These are phyloP conservation scores for Hoplostethus mediterraneus DNA, from an alignment of 2,797 vertebrate species.

Conservation along the genomic window DNA sequence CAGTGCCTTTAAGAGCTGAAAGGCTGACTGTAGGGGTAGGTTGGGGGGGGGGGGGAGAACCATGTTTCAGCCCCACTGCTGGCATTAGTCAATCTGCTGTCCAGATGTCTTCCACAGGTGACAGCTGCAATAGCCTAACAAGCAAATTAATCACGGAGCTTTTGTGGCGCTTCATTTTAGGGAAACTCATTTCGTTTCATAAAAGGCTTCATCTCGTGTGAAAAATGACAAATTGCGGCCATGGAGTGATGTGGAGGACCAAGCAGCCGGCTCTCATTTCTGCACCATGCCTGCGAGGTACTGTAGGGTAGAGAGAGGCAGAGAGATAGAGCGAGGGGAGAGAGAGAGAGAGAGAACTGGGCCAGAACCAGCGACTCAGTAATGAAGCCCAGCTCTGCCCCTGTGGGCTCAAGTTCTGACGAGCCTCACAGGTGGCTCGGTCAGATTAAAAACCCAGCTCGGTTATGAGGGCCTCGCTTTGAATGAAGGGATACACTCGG, in stretches of 20 bases:
- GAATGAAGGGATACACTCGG: constrained; percentile 69
- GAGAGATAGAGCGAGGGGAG: constrained; percentile 76
- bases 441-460: constrained; percentile 82
- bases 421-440: constrained; percentile 83
- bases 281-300: constrained; percentile 79
- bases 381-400: constrained; percentile 83
- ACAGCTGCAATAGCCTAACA: constrained; percentile 91
- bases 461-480: constrained; percentile 76
- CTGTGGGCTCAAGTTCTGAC: constrained; percentile 82
- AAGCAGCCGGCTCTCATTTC: constrained; percentile 78
- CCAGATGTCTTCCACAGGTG: constrained; percentile 91
- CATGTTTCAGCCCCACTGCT: constrained; percentile 81
- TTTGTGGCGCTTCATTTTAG: constrained; percentile 88
- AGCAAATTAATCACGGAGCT: constrained; percentile 90
- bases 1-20: constrained; percentile 86
- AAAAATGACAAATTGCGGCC: constrained; percentile 89
- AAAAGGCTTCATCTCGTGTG: constrained; percentile 89
- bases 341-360: constrained; percentile 74
- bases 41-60: constrained; percentile 69
- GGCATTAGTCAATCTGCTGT: constrained; percentile 90
- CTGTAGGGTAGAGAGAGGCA: constrained; percentile 75
- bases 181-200: constrained; percentile 90
- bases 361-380: constrained; percentile 80
- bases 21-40: constrained; percentile 78
- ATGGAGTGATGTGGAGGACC: constrained; percentile 83